A percentile compares a stretch with the other conserved stretches of the same genome.
phyloP scores from a whole-genome alignment of 2,888 invertebrate genomes.

The Unio delphinus region DNA sequence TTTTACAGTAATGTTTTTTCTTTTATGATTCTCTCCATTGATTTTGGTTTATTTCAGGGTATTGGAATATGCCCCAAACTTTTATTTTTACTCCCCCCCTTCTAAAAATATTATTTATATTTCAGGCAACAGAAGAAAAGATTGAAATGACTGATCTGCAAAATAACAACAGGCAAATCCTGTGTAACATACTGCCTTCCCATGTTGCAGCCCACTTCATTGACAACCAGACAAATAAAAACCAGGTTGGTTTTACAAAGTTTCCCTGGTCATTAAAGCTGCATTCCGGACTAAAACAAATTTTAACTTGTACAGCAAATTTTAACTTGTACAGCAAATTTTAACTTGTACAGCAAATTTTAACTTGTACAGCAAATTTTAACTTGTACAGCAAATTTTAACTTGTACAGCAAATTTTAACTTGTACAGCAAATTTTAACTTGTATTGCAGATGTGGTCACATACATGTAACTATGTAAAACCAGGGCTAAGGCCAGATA shows the following conservation, averaged over 20 bases:
- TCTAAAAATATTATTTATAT: not conserved
- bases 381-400: no score
- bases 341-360: no score
- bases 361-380: no score
- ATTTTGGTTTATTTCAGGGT: not conserved
- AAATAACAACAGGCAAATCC: conserved; percentile 86
- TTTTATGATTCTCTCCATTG: not conserved
- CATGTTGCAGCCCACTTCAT: conserved; percentile 94
- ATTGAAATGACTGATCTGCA: conserved; percentile 93
- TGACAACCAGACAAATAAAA: conserved; percentile 75
- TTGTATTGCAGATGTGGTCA: no score
- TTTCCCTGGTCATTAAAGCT: no score
- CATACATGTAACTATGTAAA: no score
- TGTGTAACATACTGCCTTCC: conserved; percentile 90
- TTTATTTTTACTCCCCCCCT: not conserved
- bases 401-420: no score
- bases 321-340: no score
- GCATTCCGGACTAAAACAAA: no score
- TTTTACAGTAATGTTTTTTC: not conserved
- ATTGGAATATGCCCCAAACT: not conserved
- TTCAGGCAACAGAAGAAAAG: conserved; percentile 88
- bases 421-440: no score
- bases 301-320: no score
- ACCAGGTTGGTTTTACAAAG: conserved; percentile 3
- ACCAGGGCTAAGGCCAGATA: no score